These are phyloP conservation scores for Girardia tigrina DNA, from an alignment of 2,888 invertebrate genomes.

Conservation along the genomic window DNA sequence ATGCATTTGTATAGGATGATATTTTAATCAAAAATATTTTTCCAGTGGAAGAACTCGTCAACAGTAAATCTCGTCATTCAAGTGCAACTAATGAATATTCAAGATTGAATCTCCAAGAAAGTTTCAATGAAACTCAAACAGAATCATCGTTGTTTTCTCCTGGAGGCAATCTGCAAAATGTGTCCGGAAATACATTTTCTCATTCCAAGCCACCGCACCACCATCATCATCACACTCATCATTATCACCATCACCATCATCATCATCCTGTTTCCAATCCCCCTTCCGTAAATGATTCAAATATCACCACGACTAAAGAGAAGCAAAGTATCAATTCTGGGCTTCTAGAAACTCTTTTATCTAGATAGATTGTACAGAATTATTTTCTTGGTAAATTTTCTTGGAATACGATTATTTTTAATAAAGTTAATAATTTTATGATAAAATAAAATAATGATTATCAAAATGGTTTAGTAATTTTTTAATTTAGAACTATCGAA, in stretches of 20 bases:
- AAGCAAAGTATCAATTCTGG: not conserved
- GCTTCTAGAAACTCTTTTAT: not conserved
- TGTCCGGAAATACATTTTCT: not conserved
- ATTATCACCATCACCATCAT: not conserved
- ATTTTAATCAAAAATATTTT: not conserved
- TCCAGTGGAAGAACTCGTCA: not conserved
- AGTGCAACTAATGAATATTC: not conserved
- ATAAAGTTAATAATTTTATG: no score
- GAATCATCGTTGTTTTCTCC: not conserved
- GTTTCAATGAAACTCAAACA: not conserved
- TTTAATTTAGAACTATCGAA: no score
- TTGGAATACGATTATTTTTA: no score
- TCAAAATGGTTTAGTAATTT: no score
- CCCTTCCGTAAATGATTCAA: not conserved
- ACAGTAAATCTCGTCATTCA: not conserved
- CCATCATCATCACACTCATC: not conserved
- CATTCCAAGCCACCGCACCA: not conserved
- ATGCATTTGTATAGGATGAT: no score
- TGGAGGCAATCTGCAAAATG: not conserved
- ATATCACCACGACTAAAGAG: not conserved
- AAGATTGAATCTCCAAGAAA: not conserved
- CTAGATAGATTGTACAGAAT: not conserved
- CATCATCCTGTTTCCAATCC: not conserved
- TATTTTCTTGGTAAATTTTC: no score
- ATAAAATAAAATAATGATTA: no score